phyloP scores from a whole-genome alignment of 2,888 invertebrate species.

The Coelinius sp. region DNA sequence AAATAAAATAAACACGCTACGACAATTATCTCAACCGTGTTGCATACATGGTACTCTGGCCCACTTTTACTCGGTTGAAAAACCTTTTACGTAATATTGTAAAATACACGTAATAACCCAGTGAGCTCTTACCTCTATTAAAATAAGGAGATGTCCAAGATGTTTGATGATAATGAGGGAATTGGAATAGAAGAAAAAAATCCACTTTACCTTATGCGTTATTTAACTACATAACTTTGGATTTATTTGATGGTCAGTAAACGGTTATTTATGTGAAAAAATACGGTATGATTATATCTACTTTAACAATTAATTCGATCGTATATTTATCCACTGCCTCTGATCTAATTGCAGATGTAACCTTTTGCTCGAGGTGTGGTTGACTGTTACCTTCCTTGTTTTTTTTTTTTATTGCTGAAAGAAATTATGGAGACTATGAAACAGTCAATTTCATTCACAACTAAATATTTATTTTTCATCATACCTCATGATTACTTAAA shows the following conservation, averaged over 20 bases:
- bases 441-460: neutral
- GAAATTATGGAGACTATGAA: neutral
- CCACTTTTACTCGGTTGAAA: slow-evolving; percentile 55
- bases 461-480: neutral
- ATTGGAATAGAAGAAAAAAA: neutral
- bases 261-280: neutral
- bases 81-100: slow-evolving; percentile 45
- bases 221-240: neutral
- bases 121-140: slow-evolving; percentile 46
- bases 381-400: neutral
- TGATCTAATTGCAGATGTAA: neutral
- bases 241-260: neutral
- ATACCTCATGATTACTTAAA: slow-evolving; percentile 23
- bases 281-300: neutral
- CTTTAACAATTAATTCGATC: neutral
- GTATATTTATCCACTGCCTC: neutral
- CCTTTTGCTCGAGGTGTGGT: neutral
- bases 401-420: neutral
- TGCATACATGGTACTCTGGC: slow-evolving; percentile 42
- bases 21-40: slow-evolving; percentile 18
- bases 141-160: slow-evolving; percentile 43
- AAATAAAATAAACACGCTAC: slow-evolving; percentile 18
- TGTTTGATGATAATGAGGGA: neutral
- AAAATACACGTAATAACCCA: neutral
- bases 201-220: neutral